These are phyloP conservation scores for Myotis myotis DNA, from an alignment of 2,797 vertebrate genomes.

Conservation along the genomic window DNA sequence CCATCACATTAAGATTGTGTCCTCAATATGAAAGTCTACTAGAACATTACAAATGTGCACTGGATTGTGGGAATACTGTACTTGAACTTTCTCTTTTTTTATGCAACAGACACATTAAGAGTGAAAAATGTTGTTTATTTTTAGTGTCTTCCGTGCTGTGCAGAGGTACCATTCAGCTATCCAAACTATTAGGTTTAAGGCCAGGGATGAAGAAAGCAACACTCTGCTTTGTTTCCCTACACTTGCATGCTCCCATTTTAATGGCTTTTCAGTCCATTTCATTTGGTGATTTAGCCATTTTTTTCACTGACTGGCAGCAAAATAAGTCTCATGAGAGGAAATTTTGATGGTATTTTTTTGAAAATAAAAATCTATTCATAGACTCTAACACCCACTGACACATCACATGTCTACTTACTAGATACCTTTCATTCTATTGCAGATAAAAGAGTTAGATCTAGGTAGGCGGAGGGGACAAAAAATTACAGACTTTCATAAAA, in stretches of 20 bases:
- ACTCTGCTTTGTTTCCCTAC: neutral
- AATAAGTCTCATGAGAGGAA: neutral
- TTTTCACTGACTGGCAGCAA: neutral
- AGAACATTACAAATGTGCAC: neutral
- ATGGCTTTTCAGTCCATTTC: conserved; percentile 19
- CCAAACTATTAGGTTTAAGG: neutral
- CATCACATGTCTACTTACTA: neutral
- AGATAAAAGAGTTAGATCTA: neutral
- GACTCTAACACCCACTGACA: neutral
- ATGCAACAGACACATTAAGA: neutral
- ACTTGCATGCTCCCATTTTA: neutral
- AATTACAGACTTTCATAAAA: neutral
- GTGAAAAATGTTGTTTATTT: neutral
- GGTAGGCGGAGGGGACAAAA: neutral
- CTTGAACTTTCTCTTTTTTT: neutral
- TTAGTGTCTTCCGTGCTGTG: neutral
- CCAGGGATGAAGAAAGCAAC: neutral
- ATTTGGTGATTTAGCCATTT: conserved; percentile 9
- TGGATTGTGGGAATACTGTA: neutral
- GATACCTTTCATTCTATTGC: neutral
- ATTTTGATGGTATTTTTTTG: neutral
- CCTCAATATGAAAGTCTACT: neutral
- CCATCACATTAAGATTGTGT: neutral
- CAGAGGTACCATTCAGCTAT: neutral
- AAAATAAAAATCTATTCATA: conserved; percentile 7